A percentile compares a stretch with the other conserved stretches of the same genome.
These are phyloP conservation scores for Propithecus perrieri DNA, from an alignment of 2,797 vertebrate species.

Conservation along the genomic window DNA sequence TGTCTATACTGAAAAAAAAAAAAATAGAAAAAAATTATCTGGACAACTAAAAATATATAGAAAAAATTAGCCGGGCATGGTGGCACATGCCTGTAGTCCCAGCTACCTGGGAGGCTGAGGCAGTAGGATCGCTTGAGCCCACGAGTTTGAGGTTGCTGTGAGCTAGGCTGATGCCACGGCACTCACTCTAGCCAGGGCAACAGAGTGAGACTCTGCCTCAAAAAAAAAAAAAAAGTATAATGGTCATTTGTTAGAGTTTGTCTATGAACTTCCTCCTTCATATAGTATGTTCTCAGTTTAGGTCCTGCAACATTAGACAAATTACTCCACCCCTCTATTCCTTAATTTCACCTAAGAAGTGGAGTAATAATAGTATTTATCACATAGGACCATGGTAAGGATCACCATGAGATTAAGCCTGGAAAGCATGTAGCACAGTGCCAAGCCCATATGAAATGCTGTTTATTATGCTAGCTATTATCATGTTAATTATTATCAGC, in stretches of 20 bases:
- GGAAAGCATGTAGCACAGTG: neutral
- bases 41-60: too few relatives aligned
- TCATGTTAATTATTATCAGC: neutral
- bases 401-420: neutral
- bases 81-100: too few relatives aligned
- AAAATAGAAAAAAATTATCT: too few relatives aligned
- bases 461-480: neutral
- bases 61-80: too few relatives aligned
- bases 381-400: neutral
- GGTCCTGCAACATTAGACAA: neutral
- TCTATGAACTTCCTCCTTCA: neutral
- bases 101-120: too few relatives aligned
- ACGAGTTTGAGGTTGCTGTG: too few relatives aligned
- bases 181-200: too few relatives aligned
- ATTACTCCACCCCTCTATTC: neutral
- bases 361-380: neutral
- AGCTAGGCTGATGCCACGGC: too few relatives aligned
- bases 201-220: too few relatives aligned
- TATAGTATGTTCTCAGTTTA: neutral
- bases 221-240: too few relatives aligned
- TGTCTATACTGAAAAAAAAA: too few relatives aligned
- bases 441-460: neutral
- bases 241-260: neutral
- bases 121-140: too few relatives aligned
- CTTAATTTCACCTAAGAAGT: neutral